phyloP scores from a whole-genome alignment of 2,888 invertebrate genomes.

The Andrena praecox region DNA sequence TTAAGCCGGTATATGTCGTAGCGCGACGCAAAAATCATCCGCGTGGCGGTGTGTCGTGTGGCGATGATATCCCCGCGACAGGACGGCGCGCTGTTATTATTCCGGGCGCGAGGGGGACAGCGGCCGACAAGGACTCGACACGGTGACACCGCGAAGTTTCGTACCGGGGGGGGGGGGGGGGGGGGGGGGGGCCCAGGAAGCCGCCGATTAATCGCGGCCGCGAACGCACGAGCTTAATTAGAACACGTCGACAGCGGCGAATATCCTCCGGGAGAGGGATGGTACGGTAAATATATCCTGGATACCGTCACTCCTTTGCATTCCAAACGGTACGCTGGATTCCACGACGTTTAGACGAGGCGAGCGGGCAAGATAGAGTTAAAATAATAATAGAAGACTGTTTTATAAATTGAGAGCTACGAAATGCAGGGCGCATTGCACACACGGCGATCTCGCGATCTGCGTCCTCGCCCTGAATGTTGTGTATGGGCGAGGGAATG shows the following conservation, averaged over 20 bases:
- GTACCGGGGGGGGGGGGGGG: not conserved
- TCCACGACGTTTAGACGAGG: no score
- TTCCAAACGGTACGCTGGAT: no score
- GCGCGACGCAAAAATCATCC: constrained; percentile 73
- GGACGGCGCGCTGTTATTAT: constrained; percentile 40
- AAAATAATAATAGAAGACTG: no score
- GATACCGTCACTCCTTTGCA: no score
- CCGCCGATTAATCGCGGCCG: constrained; percentile 44
- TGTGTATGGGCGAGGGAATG: not conserved
- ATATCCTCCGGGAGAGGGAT: not conserved
- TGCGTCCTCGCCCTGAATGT: no score
- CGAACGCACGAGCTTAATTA: constrained; percentile 42
- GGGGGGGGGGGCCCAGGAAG: no score
- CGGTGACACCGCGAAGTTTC: constrained; percentile 30
- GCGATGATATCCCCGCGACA: constrained; percentile 55
- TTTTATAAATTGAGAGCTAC: no score
- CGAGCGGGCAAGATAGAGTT: no score
- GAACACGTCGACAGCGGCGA: not conserved
- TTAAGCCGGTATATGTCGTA: constrained; percentile 70
- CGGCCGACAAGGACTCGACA: constrained; percentile 52
- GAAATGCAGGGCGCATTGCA: no score
- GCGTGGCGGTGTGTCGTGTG: constrained; percentile 52
- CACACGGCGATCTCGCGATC: no score
- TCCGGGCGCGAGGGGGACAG: constrained; percentile 18
- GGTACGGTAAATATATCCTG: not conserved